Conservation (phyloP, 2,888 invertebrate species). For the Idaea biselata region DNA sequence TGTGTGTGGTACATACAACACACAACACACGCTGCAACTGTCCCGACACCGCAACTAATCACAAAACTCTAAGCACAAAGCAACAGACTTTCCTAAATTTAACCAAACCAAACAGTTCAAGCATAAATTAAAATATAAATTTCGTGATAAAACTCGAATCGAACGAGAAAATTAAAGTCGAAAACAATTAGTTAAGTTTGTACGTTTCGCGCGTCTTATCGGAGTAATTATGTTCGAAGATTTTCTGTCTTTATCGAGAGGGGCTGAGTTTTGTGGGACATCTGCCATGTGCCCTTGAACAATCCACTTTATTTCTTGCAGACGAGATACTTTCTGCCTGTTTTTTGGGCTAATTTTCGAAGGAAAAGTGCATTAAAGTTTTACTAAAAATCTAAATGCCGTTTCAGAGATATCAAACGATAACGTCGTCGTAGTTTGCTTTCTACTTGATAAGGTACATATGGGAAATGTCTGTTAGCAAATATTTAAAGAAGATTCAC, state of each 20-base stretch:
- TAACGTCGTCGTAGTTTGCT: too few relatives aligned
- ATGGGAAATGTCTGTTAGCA: too few relatives aligned
- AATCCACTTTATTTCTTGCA: background rate
- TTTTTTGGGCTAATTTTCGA: too few relatives aligned
- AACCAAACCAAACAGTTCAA: background rate
- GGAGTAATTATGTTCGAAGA: conserved; percentile 39
- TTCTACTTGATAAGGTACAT: too few relatives aligned
- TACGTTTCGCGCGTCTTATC: conserved; percentile 37
- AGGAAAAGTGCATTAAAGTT: too few relatives aligned
- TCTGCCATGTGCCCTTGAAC: conserved; percentile 8
- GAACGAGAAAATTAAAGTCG: conserved; percentile 22
- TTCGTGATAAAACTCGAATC: conserved; percentile 5
- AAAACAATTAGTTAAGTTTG: conserved; percentile 31
- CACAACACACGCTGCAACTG: conserved; percentile 17
- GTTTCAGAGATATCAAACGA: too few relatives aligned
- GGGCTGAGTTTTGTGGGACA: conserved; percentile 23
- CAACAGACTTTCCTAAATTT: background rate
- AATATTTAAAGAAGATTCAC: too few relatives aligned
- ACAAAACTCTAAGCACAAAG: background rate
- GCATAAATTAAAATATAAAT: background rate
- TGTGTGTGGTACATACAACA: conserved; percentile 24
- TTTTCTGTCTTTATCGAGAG: conserved; percentile 38
- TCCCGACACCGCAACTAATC: conserved; percentile 16
- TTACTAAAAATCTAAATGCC: too few relatives aligned
- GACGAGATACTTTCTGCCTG: background rate